Base-by-base conservation (phyloP, 1,140 invertebrate species). In the Tyrophagus putrescentiae region DNA sequence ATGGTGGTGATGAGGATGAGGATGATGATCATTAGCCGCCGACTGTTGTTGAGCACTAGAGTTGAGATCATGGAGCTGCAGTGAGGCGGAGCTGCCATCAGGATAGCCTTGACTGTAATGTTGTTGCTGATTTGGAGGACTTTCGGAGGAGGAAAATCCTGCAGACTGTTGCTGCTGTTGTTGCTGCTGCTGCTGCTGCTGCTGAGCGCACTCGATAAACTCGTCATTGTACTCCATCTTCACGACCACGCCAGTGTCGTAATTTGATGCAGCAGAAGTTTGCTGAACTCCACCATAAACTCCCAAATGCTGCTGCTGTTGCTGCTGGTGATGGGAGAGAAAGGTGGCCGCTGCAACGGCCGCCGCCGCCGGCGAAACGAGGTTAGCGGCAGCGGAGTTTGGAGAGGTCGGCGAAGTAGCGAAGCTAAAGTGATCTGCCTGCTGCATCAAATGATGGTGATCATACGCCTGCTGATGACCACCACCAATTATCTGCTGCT, bases 151-250 rank as follows among this genome's bases (percentile, higher is more conserved):
- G n/a, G n/a, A n/a, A n/a, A n/a, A n/a, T n/a, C n/a, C n/a, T n/a
- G n/a, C n/a, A n/a, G n/a, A n/a, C n/a, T n/a, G n/a, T n/a, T n/a
- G n/a, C n/a, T n/a, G n/a, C n/a, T n/a, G n/a, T n/a, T n/a, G n/a
- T n/a, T n/a, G n/a, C n/a, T 70, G 69, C 28, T 62, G 65, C 60
- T 67, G 64, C 54, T 68, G 62, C 57, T 66, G 63, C 31, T 57
- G 62, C 36, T 61, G 52, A 36, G 58, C 44, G 28, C n/a, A 56
- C 13, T 52, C 23, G 53, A 27, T 39, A 36, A 56, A 56, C 7
- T 56, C 31, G 23, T 56, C 53, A 36, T 56, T 56, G 23, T 56
- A 39, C 11, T 56, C 23, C 53, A 39, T 27, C 53, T 27, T 56
- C 13, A 56, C 23, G 6, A 21, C 23, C 6, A 48, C 45, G 31